phyloP scores from a whole-genome alignment of 2,113 vertebrate species.

The Rhadina sibilatrix region DNA sequence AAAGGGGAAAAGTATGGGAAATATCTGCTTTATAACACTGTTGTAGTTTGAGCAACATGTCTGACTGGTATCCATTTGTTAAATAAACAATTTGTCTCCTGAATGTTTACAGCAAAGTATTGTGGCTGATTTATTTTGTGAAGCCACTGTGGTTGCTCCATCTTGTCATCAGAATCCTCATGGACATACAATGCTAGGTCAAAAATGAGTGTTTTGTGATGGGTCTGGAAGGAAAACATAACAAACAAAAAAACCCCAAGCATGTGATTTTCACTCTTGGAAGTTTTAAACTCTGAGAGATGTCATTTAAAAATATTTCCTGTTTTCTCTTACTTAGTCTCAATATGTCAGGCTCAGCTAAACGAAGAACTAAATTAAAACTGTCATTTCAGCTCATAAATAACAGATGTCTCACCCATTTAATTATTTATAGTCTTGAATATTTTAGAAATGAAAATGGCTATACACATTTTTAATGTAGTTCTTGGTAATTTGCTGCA shows the following conservation, averaged over 20 bases:
- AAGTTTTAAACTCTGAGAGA: slow-evolving; percentile 10
- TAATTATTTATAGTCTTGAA: slow-evolving; percentile 87
- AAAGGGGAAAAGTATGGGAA: neutral
- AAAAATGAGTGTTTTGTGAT: slow-evolving; percentile 37
- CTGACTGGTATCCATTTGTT: neutral
- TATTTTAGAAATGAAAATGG: slow-evolving; percentile 84
- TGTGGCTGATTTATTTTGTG: neutral
- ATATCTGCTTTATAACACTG: neutral
- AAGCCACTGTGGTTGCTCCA: neutral
- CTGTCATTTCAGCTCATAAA: slow-evolving; percentile 88
- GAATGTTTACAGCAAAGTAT: neutral
- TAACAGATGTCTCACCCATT: slow-evolving; percentile 85
- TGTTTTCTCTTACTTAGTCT: slow-evolving; percentile 70
- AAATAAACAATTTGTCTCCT: slow-evolving; percentile 5
- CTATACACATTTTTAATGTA: slow-evolving; percentile 86
- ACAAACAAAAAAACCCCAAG: neutral
- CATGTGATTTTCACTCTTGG: slow-evolving; percentile 48
- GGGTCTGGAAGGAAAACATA: slow-evolving; percentile 38
- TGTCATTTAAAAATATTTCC: slow-evolving; percentile 68
- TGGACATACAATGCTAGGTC: slow-evolving; percentile 18
- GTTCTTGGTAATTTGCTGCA: slow-evolving; percentile 82
- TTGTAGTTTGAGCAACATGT: neutral
- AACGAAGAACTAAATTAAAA: slow-evolving; percentile 83
- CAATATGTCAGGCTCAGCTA: slow-evolving; percentile 69
- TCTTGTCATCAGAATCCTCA: neutral